Evolutionary conservation across 23 tunicate species (phyloP).

Genomic region (Trididemnum clinides): DNA sequence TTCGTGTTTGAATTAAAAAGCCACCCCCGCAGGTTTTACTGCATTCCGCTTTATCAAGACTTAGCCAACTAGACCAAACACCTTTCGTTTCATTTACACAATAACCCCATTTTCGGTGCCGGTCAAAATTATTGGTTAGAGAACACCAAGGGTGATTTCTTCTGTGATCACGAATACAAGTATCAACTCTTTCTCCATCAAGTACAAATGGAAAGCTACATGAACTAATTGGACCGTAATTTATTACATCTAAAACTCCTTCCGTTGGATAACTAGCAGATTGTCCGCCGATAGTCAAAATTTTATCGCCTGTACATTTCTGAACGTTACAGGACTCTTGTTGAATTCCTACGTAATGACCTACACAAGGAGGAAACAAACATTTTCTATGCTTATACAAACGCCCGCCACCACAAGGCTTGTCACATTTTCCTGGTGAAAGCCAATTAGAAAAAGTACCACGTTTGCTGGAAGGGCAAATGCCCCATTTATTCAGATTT

Average conservation of each 20-base stretch:
- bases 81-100: slow-evolving; percentile 45
- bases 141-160: slow-evolving; percentile 63
- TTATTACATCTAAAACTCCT: background rate
- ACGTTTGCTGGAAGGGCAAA: slow-evolving; percentile 50
- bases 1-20: background rate
- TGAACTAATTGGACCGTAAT: slow-evolving; percentile 23
- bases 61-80: slow-evolving; percentile 55
- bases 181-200: slow-evolving; percentile 27
- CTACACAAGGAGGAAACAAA: slow-evolving; percentile 59
- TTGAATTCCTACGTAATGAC: background rate
- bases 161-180: slow-evolving; percentile 35
- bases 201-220: slow-evolving; percentile 71
- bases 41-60: background rate
- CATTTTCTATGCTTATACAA: slow-evolving; percentile 44
- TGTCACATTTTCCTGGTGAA: slow-evolving; percentile 50
- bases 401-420: slow-evolving; percentile 78
- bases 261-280: slow-evolving; percentile 60
- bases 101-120: slow-evolving; percentile 82
- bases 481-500: slow-evolving; percentile 60
- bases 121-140: slow-evolving; percentile 70
- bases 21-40: slow-evolving; percentile 62
- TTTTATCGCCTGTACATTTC: slow-evolving; percentile 52
- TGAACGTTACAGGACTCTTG: slow-evolving; percentile 44
- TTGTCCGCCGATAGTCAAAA: slow-evolving; percentile 54
- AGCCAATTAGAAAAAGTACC: slow-evolving; percentile 57